Evolutionary conservation across 2,888 invertebrate species (phyloP).

Genomic region (Xylocampa areola): DNA sequence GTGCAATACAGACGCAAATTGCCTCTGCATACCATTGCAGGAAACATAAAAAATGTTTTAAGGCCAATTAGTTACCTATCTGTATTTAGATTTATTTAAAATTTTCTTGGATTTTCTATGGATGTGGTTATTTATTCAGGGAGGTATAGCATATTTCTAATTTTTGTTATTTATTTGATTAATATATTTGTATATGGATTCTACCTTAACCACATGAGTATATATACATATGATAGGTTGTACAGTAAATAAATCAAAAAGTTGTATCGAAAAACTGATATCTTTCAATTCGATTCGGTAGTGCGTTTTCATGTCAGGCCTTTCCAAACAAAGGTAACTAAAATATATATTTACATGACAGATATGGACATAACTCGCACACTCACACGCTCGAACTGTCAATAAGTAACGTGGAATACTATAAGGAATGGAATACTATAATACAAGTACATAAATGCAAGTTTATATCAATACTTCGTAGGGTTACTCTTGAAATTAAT

Average conservation of each 20-base stretch:
- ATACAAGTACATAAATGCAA: neutral
- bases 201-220: too few relatives aligned
- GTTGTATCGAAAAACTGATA: neutral
- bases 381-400: conserved; percentile 38
- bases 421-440: too few relatives aligned
- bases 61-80: too few relatives aligned
- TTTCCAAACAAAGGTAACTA: conserved; percentile 18
- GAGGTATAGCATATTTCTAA: too few relatives aligned
- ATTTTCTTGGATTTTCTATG: too few relatives aligned
- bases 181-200: too few relatives aligned
- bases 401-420: conserved; percentile 41
- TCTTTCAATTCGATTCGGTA: conserved; percentile 7
- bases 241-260: too few relatives aligned
- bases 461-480: neutral
- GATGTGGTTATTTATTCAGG: too few relatives aligned
- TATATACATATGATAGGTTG: too few relatives aligned
- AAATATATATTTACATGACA: conserved; percentile 40
- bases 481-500: too few relatives aligned
- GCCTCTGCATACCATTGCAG: conserved; percentile 15
- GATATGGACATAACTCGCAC: conserved; percentile 6
- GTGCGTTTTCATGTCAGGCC: conserved; percentile 34
- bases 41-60: conserved; percentile 38
- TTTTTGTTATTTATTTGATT: too few relatives aligned
- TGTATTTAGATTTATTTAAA: conserved; percentile 2
- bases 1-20: conserved; percentile 23